A percentile compares a stretch with the other conserved stretches of the same genome.
phyloP scores from a whole-genome alignment of 2,888 invertebrate species.

The Drosophila colorata region DNA sequence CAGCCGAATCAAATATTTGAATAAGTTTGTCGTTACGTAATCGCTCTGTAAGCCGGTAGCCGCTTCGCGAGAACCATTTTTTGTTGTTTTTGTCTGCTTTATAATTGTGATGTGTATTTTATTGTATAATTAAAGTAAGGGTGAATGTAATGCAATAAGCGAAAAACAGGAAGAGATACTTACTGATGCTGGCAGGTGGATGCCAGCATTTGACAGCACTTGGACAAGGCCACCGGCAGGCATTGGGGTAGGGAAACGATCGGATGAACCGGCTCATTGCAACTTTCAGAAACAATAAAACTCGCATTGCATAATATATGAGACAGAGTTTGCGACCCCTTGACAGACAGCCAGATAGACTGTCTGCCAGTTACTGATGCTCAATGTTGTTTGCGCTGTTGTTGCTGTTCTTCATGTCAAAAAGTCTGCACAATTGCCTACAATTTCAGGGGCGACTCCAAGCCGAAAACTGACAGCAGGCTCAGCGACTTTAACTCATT shows the following conservation, averaged over 20 bases:
- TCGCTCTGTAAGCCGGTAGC: conserved; percentile 2
- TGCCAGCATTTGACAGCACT: conserved; percentile 49
- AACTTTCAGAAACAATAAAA: conserved; percentile 75
- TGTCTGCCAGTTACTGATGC: conserved; percentile 40
- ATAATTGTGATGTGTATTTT: conserved; percentile 47
- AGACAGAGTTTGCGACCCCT: conserved; percentile 43
- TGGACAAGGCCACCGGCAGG: conserved; percentile 29
- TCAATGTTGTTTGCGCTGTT: neutral
- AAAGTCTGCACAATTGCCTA: conserved; percentile 37
- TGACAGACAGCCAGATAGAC: conserved; percentile 50
- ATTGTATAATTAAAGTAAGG: conserved; percentile 36
- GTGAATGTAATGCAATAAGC: conserved; percentile 23
- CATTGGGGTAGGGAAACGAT: conserved; percentile 24
- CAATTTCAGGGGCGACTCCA: conserved; percentile 44
- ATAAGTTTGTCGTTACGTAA: conserved; percentile 22
- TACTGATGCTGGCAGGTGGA: conserved; percentile 30
- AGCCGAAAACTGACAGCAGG: conserved; percentile 9
- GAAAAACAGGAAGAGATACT: conserved; percentile 9
- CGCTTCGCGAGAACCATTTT: conserved; percentile 19
- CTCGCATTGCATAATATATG: conserved; percentile 66
- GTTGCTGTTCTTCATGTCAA: conserved; percentile 17
- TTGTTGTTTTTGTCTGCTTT: conserved; percentile 16
- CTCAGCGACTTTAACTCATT: conserved; percentile 46
- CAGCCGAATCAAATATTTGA: conserved; percentile 36
- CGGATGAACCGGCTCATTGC: conserved; percentile 48